Base-by-base conservation (phyloP, 2,797 vertebrate species). In the Lophius americanus region DNA sequence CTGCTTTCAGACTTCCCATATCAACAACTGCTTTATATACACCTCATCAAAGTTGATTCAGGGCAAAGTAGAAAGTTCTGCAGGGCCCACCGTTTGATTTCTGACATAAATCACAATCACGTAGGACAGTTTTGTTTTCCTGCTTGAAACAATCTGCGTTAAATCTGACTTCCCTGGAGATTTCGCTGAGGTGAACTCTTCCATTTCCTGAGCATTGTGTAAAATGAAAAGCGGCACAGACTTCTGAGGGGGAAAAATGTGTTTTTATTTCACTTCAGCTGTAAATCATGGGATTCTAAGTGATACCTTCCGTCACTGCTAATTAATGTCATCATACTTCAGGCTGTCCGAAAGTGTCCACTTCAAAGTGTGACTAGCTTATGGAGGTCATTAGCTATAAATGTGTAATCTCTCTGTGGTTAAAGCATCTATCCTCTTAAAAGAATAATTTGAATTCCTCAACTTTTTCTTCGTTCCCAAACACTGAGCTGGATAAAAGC, bases 11-110 rank as follows among this genome's bases (percentile, higher is more conserved):
- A 36, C 59, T 56, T 67, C 70, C 64, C 65, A 75, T 74, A 76
- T 78, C 70, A 80, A 79, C 83, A 65, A 43, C 63, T 68, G 54
- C 39, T 84, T 71, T 61, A 67, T 79, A 48, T 48, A 48, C 70
- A 70, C 68, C 71, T 78, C 64, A 77, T 79, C 57, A 78, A 78
- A 76, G 79, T 41, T 4, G 62, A 73, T 82, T 42, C 4, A 2
- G 68, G 68, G 67, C 36, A 67, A 81, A 80, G 75, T 43, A 60
- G 54, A 39, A 78, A 51, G 35, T 42, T 66, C 64, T 2, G 11
- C 55, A 38, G 68, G 75, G 65, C 61, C 46, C 4, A 1, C 1
- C 5, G 53, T 81, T 85, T 77, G 70, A 84, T 80, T 75, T 73
- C 70, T 72, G 64, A 82, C 75, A 70, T 51, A 8, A 63, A 82